Evolutionary conservation across 37 sponge, comb jelly and placozoan species (phyloP).

Genomic region (Haliclona indistincta): DNA sequence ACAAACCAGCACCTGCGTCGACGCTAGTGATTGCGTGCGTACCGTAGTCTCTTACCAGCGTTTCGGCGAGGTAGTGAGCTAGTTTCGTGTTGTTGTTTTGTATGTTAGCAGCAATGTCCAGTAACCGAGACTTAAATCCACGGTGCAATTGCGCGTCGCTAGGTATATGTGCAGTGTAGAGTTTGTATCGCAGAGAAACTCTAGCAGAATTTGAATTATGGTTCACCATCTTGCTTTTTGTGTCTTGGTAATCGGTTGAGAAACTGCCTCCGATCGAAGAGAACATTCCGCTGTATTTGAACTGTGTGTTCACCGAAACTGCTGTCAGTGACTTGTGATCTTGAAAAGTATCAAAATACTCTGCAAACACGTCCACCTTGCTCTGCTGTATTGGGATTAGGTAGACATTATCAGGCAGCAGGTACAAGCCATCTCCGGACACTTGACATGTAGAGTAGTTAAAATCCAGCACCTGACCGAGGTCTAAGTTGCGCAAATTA

Average conservation of each 20-base stretch:
- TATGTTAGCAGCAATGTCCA: constrained; percentile 68
- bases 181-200: constrained; percentile 43
- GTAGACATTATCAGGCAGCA: constrained; percentile 54
- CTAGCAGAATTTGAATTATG: constrained; percentile 47
- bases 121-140: constrained; percentile 44
- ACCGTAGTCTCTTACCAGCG: constrained; percentile 74
- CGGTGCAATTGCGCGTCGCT: constrained; percentile 45
- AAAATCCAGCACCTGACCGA: constrained; percentile 46
- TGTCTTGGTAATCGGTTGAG: constrained; percentile 31
- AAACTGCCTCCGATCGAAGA: constrained; percentile 61
- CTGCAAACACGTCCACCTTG: constrained; percentile 43
- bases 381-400: constrained; percentile 59
- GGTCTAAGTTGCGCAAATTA: constrained; percentile 69
- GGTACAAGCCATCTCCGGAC: constrained; percentile 66
- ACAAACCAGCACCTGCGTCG: constrained; percentile 62
- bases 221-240: constrained; percentile 41
- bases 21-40: constrained; percentile 62
- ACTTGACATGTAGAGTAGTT: constrained; percentile 61
- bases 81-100: constrained; percentile 59
- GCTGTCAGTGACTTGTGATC: constrained; percentile 58
- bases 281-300: constrained; percentile 21
- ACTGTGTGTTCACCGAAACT: constrained; percentile 38
- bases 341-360: constrained; percentile 56
- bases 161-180: constrained; percentile 43
- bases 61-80: constrained; percentile 62